phyloP scores from a whole-genome alignment of 2,113 vertebrate species.

The Maccullochella peelii region DNA sequence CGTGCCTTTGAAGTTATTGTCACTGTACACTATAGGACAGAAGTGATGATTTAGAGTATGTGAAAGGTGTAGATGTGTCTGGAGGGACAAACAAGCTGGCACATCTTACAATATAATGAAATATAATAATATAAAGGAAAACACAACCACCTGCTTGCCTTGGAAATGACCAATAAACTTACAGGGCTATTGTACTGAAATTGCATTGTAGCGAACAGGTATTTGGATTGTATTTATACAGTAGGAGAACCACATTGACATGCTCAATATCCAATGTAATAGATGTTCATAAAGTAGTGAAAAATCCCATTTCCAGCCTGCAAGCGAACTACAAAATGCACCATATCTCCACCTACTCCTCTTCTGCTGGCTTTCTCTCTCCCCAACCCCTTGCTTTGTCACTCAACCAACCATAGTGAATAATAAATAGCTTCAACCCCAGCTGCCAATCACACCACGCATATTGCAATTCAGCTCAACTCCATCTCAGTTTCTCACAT shows the following conservation, averaged over 20 bases:
- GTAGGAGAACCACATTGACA: slow-evolving; percentile 14
- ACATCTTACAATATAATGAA: neutral
- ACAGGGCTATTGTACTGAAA: neutral
- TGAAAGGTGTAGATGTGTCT: neutral
- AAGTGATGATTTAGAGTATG: neutral
- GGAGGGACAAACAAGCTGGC: neutral
- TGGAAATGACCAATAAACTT: neutral
- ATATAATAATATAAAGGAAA: neutral
- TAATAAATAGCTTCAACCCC: slow-evolving; percentile 78
- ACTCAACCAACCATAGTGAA: slow-evolving; percentile 71
- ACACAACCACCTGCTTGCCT: neutral
- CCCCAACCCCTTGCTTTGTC: slow-evolving; percentile 31
- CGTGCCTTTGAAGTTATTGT: neutral
- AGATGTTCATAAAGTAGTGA: slow-evolving; percentile 17
- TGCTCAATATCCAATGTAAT: slow-evolving; percentile 24
- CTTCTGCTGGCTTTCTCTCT: slow-evolving; percentile 48
- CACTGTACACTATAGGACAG: neutral
- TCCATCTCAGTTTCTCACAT: slow-evolving; percentile 55
- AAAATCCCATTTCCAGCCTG: slow-evolving; percentile 50
- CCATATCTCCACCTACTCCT: slow-evolving; percentile 65
- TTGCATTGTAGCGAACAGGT: neutral
- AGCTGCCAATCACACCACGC: slow-evolving; percentile 75
- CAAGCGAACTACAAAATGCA: slow-evolving; percentile 53
- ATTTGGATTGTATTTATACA: neutral
- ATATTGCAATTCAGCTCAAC: slow-evolving; percentile 68